Evolutionary conservation across 2,113 vertebrate species (phyloP), one percentile per base, ranked within the genome.

Genomic region (Melanocharis versteri): DNA sequence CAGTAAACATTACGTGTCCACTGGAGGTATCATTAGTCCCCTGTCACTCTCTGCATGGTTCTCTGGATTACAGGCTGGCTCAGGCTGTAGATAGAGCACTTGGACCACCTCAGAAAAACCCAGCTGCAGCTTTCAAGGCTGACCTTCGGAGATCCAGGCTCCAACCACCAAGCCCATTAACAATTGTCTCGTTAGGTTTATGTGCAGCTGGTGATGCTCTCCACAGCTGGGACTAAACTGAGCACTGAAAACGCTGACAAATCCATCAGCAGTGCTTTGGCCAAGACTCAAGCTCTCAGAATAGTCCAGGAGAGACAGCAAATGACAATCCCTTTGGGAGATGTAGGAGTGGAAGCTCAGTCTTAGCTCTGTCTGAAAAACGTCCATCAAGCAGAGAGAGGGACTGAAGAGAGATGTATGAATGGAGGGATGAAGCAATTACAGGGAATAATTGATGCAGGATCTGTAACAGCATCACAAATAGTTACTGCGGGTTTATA

Each of bases 1-100:
- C 81, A 96, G 96, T 97, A 97, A 97, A 93, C 76, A 92, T 71
- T 45, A 40, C 42, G 51, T 61, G 44, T 80, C 88, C 93, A 68
- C 61, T 13, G 9, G 94, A 96, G 79, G 87, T 91, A 51, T 90
- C 93, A 94, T 87, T 89, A 95, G 73, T 69, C 76, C 89, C 87
- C 78, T 83, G 77, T 81, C 95, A 89, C 42, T 61, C 45, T 81
- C 83, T 61, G 83, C 23, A 42, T 54, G 80, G 87, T 64, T 85
- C 83, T 90, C 82, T 26, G 81, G 86, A 94, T 96, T 95, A 88
- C 33, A 94, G 78, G 54, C 65, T 96, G 89, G 80, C 60, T 89
- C 77, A 21, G 35, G 75, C 68, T 94, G 39, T 15, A 85, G 89
- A 81, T 18, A 60, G 48, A 70, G 78, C 44, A 23, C 57, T 89